These are phyloP conservation scores for Bombus sylvicola DNA, from an alignment of 1,140 invertebrate genomes.

Conservation along the genomic window DNA sequence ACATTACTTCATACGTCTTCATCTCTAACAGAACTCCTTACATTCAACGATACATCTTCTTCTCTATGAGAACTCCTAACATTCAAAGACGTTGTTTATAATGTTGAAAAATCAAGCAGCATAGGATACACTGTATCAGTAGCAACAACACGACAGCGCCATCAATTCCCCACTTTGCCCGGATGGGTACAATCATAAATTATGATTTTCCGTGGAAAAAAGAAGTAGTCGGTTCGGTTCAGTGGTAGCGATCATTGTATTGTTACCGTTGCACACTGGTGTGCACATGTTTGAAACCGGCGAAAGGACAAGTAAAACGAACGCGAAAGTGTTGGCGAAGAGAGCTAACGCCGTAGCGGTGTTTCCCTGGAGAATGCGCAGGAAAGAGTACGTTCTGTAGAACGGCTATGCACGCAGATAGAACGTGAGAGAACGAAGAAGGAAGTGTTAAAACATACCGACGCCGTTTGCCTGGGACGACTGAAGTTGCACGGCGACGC, in stretches of 20 bases:
- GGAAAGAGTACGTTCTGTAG: conserved; percentile 40
- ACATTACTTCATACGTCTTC: background rate
- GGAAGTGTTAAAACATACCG: conserved; percentile 82
- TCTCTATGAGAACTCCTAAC: background rate
- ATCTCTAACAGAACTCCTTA: background rate
- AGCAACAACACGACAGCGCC: background rate
- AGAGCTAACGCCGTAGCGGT: conserved; percentile 70
- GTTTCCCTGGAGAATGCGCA: conserved; percentile 63
- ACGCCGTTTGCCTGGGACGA: conserved; percentile 89
- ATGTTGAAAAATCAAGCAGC: background rate
- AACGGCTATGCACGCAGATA: conserved; percentile 53
- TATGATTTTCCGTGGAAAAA: background rate
- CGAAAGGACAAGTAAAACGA: background rate
- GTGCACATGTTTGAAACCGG: background rate
- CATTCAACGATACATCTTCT: background rate
- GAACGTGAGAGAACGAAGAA: conserved; percentile 43
- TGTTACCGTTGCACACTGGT: too few relatives aligned
- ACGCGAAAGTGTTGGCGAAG: conserved; percentile 4
- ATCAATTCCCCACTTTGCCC: background rate
- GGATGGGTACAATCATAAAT: background rate
- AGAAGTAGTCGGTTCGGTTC: background rate
- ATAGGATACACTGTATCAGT: background rate
- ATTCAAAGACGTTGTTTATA: background rate
- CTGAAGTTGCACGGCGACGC: conserved; percentile 95
- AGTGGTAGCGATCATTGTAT: background rate